Conservation (phyloP, 1,140 invertebrate species). For the Lasaia peninsularis region DNA sequence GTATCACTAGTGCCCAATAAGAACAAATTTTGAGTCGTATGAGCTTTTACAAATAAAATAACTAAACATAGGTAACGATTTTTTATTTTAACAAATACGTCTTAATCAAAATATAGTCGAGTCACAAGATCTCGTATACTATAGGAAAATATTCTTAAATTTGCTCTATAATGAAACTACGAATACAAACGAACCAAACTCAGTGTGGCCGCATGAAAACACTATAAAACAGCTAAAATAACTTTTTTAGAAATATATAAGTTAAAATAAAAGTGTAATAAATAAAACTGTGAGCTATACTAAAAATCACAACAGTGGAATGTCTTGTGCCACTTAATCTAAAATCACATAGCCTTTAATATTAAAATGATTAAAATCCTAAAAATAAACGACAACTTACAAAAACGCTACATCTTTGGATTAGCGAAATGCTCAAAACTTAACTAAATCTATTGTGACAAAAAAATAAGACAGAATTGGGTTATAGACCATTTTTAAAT, state of each 20-base stretch:
- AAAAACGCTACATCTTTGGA: conserved; percentile 53
- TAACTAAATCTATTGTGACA: conserved; percentile 23
- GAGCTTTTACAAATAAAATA: conserved; percentile 16
- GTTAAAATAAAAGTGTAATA: conserved; percentile 15
- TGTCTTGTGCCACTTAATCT: conserved; percentile 59
- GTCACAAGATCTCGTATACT: conserved; percentile 19
- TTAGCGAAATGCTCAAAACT: conserved; percentile 45
- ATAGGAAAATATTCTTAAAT: conserved; percentile 21
- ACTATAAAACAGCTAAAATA: conserved; percentile 21
- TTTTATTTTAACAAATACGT: conserved; percentile 58
- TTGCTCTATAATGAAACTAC: conserved; percentile 9
- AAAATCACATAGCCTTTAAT: conserved; percentile 64
- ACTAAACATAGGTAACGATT: conserved; percentile 35
- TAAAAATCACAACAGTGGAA: conserved; percentile 73
- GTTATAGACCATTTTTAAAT: too few relatives aligned
- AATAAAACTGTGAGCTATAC: conserved; percentile 41
- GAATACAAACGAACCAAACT: not conserved
- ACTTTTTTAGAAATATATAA: conserved; percentile 9
- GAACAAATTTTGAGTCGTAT: not conserved
- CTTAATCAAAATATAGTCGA: conserved; percentile 48
- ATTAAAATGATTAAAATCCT: conserved; percentile 29
- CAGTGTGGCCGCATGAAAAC: not conserved
- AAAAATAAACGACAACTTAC: conserved; percentile 24
- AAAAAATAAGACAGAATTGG: not conserved
- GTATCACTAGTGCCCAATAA: too few relatives aligned